Evolutionary conservation across 1,140 invertebrate genomes (phyloP).

Genomic region (Carposina sasakii): DNA sequence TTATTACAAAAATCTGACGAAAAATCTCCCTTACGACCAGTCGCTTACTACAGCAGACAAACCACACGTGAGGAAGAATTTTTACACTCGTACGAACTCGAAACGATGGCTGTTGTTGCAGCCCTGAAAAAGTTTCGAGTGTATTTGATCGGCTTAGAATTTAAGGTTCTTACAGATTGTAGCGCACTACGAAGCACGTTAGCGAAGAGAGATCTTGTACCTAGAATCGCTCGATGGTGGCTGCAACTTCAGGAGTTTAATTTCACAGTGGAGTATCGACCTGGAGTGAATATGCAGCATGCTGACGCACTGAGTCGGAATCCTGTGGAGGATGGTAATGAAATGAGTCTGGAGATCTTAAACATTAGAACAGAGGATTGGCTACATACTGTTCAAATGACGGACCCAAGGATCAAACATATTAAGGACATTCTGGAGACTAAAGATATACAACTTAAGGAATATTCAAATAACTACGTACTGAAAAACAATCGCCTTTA

Average conservation of each 20-base stretch:
- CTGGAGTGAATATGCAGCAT: slow-evolving; percentile 32
- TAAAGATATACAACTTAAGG: slow-evolving; percentile 1
- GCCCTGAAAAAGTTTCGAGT: slow-evolving; percentile 9
- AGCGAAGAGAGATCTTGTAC: slow-evolving; percentile 17
- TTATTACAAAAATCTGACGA: slow-evolving; percentile 23
- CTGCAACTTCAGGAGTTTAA: slow-evolving; percentile 26
- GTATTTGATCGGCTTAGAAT: slow-evolving; percentile 2
- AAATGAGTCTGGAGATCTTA: no score
- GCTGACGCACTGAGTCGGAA: slow-evolving; percentile 35
- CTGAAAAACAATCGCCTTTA: slow-evolving; percentile 1
- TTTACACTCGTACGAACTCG: slow-evolving; percentile 13
- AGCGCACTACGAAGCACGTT: slow-evolving; percentile 2
- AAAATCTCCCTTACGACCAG: slow-evolving; percentile 14
- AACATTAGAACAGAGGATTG: slow-evolving; percentile 1
- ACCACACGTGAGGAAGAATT: slow-evolving; percentile 14
- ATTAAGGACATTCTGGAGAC: slow-evolving; percentile 4
- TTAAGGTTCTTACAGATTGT: slow-evolving; percentile 11
- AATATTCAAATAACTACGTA: slow-evolving; percentile 3
- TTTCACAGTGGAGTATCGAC: slow-evolving; percentile 25
- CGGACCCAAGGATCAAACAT: slow-evolving; percentile 3
- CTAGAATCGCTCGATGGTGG: slow-evolving; percentile 25
- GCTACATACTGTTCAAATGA: slow-evolving; percentile 9
- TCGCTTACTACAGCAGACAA: slow-evolving; percentile 22
- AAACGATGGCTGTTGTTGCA: slow-evolving; percentile 5
- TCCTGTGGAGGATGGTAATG: slow-evolving; percentile 1